Evolutionary conservation across 2,113 vertebrate genomes (phyloP).

Genomic region (Beaufortia kweichowensis): DNA sequence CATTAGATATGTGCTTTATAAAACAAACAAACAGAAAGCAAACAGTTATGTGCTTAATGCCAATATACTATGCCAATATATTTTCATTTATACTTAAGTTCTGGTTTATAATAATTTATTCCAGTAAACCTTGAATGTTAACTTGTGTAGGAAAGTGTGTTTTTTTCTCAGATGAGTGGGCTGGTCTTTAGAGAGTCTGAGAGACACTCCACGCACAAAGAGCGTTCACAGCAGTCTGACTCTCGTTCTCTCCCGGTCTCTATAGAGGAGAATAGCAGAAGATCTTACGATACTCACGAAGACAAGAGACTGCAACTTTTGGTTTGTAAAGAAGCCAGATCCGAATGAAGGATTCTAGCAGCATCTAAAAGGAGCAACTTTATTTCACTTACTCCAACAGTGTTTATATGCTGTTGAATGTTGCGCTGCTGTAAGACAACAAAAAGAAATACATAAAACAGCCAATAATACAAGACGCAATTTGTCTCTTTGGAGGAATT

Average conservation of each 20-base stretch:
- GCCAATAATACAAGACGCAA: conserved; percentile 1
- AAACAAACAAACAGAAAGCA: too few relatives aligned
- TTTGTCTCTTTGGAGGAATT: conserved; percentile 27
- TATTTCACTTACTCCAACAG: conserved; percentile 34
- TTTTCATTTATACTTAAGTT: too few relatives aligned
- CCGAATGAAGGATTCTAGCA: conserved; percentile 63
- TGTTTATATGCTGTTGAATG: conserved; percentile 21
- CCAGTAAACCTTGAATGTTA: neutral
- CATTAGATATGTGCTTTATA: too few relatives aligned
- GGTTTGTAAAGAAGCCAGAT: conserved; percentile 41
- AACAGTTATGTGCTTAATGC: too few relatives aligned
- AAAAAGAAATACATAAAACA: neutral
- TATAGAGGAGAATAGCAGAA: conserved; percentile 72
- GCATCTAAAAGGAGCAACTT: conserved; percentile 61
- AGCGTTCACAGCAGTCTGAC: conserved; percentile 69
- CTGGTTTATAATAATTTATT: too few relatives aligned
- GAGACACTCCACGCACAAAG: conserved; percentile 55
- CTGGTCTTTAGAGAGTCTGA: conserved; percentile 67
- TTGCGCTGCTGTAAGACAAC: conserved; percentile 22
- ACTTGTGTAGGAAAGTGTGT: conserved; percentile 2
- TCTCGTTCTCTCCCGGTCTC: conserved; percentile 71
- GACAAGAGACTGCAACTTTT: conserved; percentile 52
- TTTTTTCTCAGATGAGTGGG: conserved; percentile 62
- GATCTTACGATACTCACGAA: conserved; percentile 66
- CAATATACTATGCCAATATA: too few relatives aligned